These are phyloP conservation scores for Cordilura impudica DNA, from an alignment of 2,888 invertebrate species.

Conservation along the genomic window DNA sequence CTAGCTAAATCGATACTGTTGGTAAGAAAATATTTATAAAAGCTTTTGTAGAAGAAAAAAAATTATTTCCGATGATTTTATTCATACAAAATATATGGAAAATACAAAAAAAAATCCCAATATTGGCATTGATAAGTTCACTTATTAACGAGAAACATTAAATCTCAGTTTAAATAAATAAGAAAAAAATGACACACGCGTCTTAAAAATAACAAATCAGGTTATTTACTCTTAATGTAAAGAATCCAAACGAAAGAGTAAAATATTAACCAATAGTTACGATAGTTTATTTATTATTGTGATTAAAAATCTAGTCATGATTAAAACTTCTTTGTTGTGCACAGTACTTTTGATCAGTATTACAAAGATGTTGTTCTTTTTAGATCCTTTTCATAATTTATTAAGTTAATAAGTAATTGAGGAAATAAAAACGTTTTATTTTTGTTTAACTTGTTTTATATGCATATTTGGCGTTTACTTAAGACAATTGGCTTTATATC, in stretches of 20 bases:
- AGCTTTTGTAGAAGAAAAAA: slow-evolving; percentile 12
- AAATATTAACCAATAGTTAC: too few species aligned
- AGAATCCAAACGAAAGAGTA: background rate
- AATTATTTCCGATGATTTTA: background rate
- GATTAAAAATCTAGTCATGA: background rate
- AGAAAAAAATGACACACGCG: background rate
- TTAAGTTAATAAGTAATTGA: too few species aligned
- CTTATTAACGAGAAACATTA: background rate
- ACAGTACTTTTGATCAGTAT: background rate
- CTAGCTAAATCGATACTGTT: slow-evolving; percentile 34
- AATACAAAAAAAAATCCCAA: slow-evolving; percentile 13
- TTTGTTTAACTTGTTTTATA: too few species aligned
- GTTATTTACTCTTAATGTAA: background rate
- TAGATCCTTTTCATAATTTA: background rate
- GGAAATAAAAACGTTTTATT: too few species aligned
- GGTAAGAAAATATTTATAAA: slow-evolving; percentile 1
- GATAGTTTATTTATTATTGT: background rate
- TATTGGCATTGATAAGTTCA: slow-evolving; percentile 55
- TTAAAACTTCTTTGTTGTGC: background rate
- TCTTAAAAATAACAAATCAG: background rate
- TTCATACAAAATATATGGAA: background rate
- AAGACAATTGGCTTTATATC: too few species aligned
- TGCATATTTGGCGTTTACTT: too few species aligned
- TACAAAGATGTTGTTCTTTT: background rate
- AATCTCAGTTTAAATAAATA: background rate